phyloP scores from a whole-genome alignment of 2,113 vertebrate genomes.

The Seriola rivoliana region DNA sequence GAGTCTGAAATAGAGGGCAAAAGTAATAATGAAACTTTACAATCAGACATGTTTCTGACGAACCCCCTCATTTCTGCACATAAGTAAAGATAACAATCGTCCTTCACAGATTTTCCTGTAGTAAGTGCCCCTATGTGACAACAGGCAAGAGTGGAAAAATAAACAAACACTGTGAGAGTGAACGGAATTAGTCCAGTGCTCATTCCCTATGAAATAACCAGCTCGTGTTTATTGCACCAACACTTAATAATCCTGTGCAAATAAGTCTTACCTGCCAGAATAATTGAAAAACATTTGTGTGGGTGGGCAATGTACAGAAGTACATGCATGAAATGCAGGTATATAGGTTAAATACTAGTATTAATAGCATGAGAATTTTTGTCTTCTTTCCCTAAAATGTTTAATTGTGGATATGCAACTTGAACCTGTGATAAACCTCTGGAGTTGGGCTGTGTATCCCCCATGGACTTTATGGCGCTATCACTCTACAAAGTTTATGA shows the following conservation, averaged over 20 bases:
- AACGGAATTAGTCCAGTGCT: conserved; percentile 1
- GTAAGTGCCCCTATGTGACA: background rate
- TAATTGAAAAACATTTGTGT: conserved; percentile 20
- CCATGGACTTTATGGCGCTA: conserved; percentile 57
- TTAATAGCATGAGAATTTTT: background rate
- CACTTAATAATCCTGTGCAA: conserved; percentile 17
- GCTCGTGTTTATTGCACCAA: conserved; percentile 19
- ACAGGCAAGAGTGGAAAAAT: background rate
- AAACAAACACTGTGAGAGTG: conserved; percentile 3
- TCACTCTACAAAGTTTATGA: conserved; percentile 63
- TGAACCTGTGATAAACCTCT: conserved; percentile 45
- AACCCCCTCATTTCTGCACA: background rate
- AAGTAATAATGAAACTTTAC: conserved; percentile 70
- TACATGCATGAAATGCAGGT: background rate
- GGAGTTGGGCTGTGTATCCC: conserved; percentile 41
- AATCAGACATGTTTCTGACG: conserved; percentile 38
- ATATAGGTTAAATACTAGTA: background rate
- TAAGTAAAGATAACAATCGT: conserved; percentile 1
- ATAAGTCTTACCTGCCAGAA: conserved; percentile 1
- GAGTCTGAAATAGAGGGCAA: conserved; percentile 14
- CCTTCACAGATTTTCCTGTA: background rate
- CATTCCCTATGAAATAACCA: background rate
- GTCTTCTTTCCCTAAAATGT: conserved; percentile 21
- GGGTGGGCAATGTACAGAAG: background rate
- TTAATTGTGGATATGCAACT: conserved; percentile 30